phyloP scores from a whole-genome alignment of 2,797 vertebrate species.

The Apodemus agrarius region DNA sequence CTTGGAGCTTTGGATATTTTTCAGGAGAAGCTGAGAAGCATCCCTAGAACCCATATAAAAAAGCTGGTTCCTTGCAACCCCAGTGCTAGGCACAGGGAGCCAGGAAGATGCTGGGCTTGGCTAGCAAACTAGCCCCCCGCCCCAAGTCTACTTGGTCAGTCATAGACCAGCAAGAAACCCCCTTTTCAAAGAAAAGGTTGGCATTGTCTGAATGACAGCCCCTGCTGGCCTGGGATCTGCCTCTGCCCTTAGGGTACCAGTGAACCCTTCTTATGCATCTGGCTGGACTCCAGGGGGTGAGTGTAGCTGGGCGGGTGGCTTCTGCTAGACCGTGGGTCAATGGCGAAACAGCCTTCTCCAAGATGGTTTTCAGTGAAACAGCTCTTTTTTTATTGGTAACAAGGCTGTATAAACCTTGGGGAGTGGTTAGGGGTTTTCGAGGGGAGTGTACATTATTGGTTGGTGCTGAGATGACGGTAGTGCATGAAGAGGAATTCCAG shows the following conservation, averaged over 20 bases:
- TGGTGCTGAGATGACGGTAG: no score
- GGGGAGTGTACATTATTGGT: no score
- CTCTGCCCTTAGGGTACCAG: no score
- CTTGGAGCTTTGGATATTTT: neutral
- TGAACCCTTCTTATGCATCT: no score
- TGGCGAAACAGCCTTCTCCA: neutral
- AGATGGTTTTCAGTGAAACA: neutral
- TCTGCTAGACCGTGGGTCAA: neutral
- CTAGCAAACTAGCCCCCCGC: neutral
- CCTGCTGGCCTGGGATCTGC: neutral
- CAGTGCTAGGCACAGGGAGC: neutral
- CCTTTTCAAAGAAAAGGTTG: neutral
- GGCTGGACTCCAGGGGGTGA: neutral
- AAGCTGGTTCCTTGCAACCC: neutral
- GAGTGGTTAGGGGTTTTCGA: no score
- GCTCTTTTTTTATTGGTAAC: no score
- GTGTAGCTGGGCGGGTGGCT: neutral
- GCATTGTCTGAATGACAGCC: neutral
- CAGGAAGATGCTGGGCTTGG: neutral
- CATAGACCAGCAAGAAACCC: neutral
- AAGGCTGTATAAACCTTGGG: no score
- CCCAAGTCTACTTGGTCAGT: neutral
- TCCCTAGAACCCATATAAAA: neutral
- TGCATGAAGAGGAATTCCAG: no score
- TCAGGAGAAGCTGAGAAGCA: neutral